Conservation (phyloP, 2,797 vertebrate genomes). For the Macrochelys suwanniensis region DNA sequence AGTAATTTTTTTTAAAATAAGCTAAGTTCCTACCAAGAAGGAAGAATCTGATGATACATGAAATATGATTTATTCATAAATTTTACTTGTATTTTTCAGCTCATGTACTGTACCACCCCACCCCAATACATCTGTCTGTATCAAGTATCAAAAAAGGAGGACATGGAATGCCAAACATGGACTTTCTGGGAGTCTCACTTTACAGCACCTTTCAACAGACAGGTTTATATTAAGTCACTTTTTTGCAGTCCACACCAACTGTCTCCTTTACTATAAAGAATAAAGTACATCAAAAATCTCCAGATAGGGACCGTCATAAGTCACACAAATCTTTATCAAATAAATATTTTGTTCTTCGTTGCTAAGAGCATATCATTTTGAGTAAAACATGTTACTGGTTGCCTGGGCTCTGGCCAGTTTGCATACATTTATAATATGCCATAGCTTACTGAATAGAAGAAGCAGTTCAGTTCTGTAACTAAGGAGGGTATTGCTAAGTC, state of each 20-base stretch:
- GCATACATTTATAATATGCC: neutral
- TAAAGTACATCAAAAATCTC: neutral
- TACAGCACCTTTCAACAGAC: neutral
- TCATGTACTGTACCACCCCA: fast-evolving
- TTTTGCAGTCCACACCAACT: neutral
- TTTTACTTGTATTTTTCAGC: neutral
- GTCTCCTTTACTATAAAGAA: neutral
- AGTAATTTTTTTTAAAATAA: neutral
- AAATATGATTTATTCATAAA: neutral
- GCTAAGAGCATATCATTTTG: neutral
- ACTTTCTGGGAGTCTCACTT: neutral
- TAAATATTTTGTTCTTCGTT: neutral
- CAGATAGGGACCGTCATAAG: neutral
- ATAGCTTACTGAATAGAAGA: neutral
- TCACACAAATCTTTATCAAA: neutral
- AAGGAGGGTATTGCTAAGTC: neutral
- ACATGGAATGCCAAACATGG: neutral
- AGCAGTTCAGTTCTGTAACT: neutral
- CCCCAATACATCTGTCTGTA: neutral
- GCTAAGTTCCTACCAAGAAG: neutral
- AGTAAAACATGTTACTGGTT: neutral
- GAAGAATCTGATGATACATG: neutral
- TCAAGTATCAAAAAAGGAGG: neutral
- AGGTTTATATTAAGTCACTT: neutral
- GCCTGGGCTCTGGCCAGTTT: neutral